Evolutionary conservation across 2,113 vertebrate species (phyloP), one percentile per base, ranked within the genome.

Genomic region (Balaeniceps rex): DNA sequence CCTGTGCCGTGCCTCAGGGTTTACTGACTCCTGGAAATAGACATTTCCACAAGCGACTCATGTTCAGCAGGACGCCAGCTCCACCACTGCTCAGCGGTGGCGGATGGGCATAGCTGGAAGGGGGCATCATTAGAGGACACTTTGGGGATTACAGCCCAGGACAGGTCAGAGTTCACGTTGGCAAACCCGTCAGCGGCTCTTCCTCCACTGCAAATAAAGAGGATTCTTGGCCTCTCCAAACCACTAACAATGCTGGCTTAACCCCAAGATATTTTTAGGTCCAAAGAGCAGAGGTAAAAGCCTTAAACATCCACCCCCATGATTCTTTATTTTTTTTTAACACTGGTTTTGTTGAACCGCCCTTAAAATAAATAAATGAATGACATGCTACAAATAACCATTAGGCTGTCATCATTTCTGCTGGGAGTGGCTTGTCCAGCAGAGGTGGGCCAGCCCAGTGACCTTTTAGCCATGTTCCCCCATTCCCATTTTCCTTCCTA

Each of bases 201-300:
- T 64, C 10, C 63, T 84, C 40, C 46, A 7, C 17, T 31, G 52
- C 87, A 95, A 87, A 81, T 44, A 60, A 54, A 83, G 80, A 66
- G 40, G 31, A 34, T 40, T 77, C 80, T 76, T 81, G 47, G 46
- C 68, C 52, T 91, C 52, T 94, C 65, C 57, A 61, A 89, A 72
- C 33, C 51, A 22, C 80, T 54, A 42, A 79, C 70, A 93, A n/a
- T 42, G 46, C 68, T 66, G 72, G 23, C n/a, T 87, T 87, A 88
- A 81, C 34, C 61, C 81, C 36, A 44, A 72, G 72, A 13, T 81
- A 76, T 31, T 34, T 65, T 91, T 82, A 84, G 36, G 52, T 83
- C 58, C 58, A 94, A 93, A 96, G 44, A 90, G n/a, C 74, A 69
- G 40, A 94, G 55, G 91, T 63, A 89, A 61, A 91, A 92, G 40